Evolutionary conservation across 1,140 invertebrate genomes (phyloP), one percentile per base, ranked within the genome.

Genomic region (Bombus polaris): DNA sequence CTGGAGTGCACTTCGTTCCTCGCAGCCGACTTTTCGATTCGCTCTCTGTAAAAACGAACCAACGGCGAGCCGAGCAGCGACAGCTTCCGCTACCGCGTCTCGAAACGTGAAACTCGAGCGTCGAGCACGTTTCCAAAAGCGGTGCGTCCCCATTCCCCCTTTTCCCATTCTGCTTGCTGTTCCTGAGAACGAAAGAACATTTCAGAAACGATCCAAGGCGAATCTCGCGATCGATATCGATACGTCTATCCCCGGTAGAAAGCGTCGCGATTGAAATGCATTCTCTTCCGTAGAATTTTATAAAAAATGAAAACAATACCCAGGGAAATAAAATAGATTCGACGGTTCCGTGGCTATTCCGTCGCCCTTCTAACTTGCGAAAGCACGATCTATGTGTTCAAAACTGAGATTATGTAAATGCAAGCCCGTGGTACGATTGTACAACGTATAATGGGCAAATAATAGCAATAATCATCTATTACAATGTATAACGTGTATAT

Each of bases 1-100:
- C 37, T 25, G 32, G 15, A 70, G 59, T 75, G 72, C 79, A 82
- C 73, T 83, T 86, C n/a, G 59, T 65, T 37, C 25, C 28, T 47
- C 47, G 53, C 80, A 71, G 65, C 42, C 37, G 74, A 76, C 73
- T 77, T 71, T 86, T 83, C 85, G 85, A 86, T 83, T 86, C 74
- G 73, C 74, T 32, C 25, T 66, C 53, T 47, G 35, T 15, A 75
- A 86, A 83, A 86, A 62, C 53, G 73, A 47, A 77, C 28, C 62
- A 39, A 70, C 73, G 32, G 39, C 35, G 62, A n/a, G 25, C 39
- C n/a, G 32, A 25, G 59, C 44, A 18, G 22, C 73, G 32, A 39
- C 47, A 42, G 35, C 57, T n/a, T 66, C 35, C 72, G 15, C 47
- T 8, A 28, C 13, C 32, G 32, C n/a, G 37, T 35, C 70, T 39